Evolutionary conservation across 2,113 vertebrate species (phyloP).

Genomic region (Heloderma charlesbogerti): DNA sequence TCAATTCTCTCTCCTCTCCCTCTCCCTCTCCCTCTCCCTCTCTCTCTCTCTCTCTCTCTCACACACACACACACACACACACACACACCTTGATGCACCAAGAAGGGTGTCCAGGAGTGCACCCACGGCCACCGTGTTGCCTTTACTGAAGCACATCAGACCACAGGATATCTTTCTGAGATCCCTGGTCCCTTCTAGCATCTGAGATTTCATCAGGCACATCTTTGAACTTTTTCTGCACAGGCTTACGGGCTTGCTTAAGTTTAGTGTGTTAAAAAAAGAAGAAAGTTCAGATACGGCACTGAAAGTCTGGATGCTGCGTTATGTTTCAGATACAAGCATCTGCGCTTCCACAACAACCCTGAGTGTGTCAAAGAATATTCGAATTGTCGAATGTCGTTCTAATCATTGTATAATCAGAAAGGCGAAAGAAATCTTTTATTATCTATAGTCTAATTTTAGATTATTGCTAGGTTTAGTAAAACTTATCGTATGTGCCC

Average conservation of each 20-base stretch:
- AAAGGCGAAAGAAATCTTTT: neutral
- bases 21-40: too few species aligned
- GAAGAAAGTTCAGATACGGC: too few species aligned
- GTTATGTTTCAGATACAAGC: neutral
- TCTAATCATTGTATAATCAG: neutral
- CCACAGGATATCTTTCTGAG: neutral
- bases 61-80: too few species aligned
- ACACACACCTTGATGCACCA: too few species aligned
- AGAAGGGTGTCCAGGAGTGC: too few species aligned
- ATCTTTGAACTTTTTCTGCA: neutral
- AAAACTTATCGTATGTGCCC: neutral
- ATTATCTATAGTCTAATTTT: neutral
- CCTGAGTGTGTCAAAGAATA: neutral
- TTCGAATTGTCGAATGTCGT: neutral
- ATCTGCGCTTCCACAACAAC: neutral
- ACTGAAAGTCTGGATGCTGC: neutral
- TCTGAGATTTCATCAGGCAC: too few species aligned
- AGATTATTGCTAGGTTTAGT: neutral
- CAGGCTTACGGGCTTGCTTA: neutral
- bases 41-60: too few species aligned
- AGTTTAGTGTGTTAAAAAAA: too few species aligned
- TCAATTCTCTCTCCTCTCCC: too few species aligned
- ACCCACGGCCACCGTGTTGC: too few species aligned
- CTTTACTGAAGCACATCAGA: neutral
- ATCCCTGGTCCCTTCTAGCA: too few species aligned